Percentiles rank a stretch among this genome's conserved stretches.
Conservation (phyloP, 2,113 vertebrate species). For the Leucoraja erinaceus region DNA sequence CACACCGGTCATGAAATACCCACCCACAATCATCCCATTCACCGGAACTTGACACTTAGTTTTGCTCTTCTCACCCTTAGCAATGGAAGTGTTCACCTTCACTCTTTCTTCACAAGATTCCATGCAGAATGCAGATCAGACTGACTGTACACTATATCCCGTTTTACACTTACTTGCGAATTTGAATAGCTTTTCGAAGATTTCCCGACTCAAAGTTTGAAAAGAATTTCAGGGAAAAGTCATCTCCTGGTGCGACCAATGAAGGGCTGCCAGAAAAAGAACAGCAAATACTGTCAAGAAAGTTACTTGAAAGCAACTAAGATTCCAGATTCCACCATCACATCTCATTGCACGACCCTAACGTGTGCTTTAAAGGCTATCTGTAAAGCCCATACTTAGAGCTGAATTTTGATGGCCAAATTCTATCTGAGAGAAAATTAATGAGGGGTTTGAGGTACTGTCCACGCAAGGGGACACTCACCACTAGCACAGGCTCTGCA, state of each 20-base stretch:
- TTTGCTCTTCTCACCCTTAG: too few species aligned
- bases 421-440: too few species aligned
- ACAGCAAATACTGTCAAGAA: background rate
- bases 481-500: too few species aligned
- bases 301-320: background rate
- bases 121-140: background rate
- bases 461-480: too few species aligned
- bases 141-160: background rate
- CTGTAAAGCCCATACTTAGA: background rate
- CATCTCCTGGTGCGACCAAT: conserved; percentile 42
- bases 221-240: conserved; percentile 65
- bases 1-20: too few species aligned
- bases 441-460: too few species aligned
- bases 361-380: background rate
- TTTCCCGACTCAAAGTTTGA: conserved; percentile 86
- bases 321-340: background rate
- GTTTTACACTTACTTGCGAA: conserved; percentile 64
- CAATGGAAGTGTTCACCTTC: too few species aligned
- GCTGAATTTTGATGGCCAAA: background rate
- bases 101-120: too few species aligned
- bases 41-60: too few species aligned
- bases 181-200: conserved; percentile 78
- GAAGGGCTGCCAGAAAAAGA: background rate
- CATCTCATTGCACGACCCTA: background rate
- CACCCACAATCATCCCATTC: too few species aligned